phyloP scores from a whole-genome alignment of 2,797 vertebrate species.

The Mus spretus region DNA sequence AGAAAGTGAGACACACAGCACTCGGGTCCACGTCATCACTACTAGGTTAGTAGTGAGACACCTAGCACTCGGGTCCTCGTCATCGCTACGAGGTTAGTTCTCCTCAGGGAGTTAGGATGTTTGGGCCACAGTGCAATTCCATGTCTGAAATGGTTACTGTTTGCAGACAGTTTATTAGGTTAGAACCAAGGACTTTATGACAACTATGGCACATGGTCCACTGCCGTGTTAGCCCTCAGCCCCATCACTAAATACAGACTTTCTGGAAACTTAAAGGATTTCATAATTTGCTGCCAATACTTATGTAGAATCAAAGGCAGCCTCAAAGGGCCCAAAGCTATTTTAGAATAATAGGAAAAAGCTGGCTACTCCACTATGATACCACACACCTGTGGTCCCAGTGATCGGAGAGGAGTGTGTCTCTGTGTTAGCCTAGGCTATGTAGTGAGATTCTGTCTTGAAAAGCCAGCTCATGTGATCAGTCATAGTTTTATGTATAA shows the following conservation, averaged over 20 bases:
- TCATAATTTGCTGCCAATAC: background rate
- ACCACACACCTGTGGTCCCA: background rate
- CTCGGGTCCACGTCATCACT: background rate
- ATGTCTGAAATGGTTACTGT: background rate
- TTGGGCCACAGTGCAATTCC: background rate
- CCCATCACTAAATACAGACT: background rate
- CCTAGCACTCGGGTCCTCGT: background rate
- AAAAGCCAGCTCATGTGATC: too few species aligned
- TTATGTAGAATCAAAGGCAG: background rate
- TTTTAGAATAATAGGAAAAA: background rate
- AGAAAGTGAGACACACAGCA: background rate
- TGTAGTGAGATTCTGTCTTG: background rate
- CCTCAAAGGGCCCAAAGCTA: too few species aligned
- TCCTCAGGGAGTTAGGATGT: background rate
- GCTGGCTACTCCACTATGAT: background rate
- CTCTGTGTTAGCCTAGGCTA: background rate
- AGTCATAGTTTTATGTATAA: background rate
- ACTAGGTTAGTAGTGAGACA: background rate
- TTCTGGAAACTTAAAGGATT: background rate
- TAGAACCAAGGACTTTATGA: background rate
- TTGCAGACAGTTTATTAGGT: background rate
- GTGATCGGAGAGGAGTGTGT: background rate
- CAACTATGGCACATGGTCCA: too few species aligned
- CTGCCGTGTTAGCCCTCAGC: background rate
- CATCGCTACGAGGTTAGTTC: background rate